Evolutionary conservation across 2,113 vertebrate genomes (phyloP).

Genomic region (Varanus komodoensis): DNA sequence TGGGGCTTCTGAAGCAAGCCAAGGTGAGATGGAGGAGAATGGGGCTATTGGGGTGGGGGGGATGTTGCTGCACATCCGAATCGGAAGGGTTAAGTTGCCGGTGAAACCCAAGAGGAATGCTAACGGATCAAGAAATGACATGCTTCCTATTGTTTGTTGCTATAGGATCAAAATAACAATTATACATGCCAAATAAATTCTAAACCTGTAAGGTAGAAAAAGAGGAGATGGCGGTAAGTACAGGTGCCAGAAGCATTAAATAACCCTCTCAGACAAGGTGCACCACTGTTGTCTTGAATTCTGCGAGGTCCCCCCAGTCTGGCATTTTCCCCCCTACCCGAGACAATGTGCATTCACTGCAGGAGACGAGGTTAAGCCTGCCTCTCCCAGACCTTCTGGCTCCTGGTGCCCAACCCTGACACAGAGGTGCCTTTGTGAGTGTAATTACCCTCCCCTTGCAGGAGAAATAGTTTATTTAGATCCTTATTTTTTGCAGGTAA

Average conservation of each 20-base stretch:
- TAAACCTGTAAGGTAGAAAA: slow-evolving; percentile 80
- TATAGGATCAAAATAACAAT: slow-evolving; percentile 85
- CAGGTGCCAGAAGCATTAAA: slow-evolving; percentile 88
- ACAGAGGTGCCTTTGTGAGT: slow-evolving; percentile 99
- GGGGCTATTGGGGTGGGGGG: background rate
- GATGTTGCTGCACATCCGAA: slow-evolving; percentile 5
- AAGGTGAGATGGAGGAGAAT: background rate
- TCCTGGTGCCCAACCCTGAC: slow-evolving; percentile 91
- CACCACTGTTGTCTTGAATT: slow-evolving; percentile 82
- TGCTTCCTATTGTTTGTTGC: slow-evolving; percentile 83
- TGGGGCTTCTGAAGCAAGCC: slow-evolving; percentile 6
- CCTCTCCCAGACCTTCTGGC: slow-evolving; percentile 97
- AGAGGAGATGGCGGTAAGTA: slow-evolving; percentile 75
- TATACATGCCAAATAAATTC: slow-evolving; percentile 86
- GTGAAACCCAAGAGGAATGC: slow-evolving; percentile 74
- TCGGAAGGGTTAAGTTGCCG: slow-evolving; percentile 75
- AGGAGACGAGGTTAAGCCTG: slow-evolving; percentile 92
- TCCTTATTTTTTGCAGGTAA: slow-evolving; percentile 78
- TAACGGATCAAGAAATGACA: slow-evolving; percentile 79
- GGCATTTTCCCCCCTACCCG: slow-evolving; percentile 78
- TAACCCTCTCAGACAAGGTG: slow-evolving; percentile 85
- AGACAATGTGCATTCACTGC: slow-evolving; percentile 94
- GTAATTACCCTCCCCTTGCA: slow-evolving; percentile 93
- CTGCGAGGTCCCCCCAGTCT: slow-evolving; percentile 77
- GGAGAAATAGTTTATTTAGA: slow-evolving; percentile 81